Conservation (phyloP, 2,797 vertebrate species). For the Synaphobranchus kaupii region DNA sequence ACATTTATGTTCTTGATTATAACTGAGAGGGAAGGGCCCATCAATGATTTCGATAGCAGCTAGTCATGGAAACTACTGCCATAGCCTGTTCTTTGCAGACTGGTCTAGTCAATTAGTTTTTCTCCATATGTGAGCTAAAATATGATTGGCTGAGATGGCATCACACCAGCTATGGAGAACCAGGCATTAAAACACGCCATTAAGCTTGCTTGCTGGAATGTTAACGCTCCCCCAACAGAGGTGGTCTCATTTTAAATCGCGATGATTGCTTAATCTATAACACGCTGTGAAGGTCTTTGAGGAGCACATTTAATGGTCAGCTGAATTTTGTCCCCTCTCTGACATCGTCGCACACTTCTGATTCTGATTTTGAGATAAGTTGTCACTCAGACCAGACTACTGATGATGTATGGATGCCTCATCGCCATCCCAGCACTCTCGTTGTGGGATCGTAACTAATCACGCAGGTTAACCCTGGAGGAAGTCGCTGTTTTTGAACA, state of each 20-base stretch:
- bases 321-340: background rate
- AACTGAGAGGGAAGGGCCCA: background rate
- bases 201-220: background rate
- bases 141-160: background rate
- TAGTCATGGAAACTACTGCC: constrained; percentile 44
- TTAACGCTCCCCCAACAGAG: background rate
- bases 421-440: too few species aligned
- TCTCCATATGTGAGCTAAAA: background rate
- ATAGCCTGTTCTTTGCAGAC: background rate
- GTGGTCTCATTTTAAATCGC: background rate
- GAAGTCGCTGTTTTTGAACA: background rate
- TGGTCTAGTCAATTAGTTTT: background rate
- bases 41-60: background rate
- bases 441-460: background rate
- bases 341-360: background rate
- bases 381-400: background rate
- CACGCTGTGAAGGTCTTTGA: background rate
- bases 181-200: background rate
- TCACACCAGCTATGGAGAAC: background rate
- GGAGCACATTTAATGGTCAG: background rate
- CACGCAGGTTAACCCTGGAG: background rate
- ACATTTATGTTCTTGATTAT: background rate
- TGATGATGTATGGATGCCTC: too few species aligned
- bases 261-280: background rate
- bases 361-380: background rate